Conservation (phyloP, 2,888 invertebrate genomes). For the Anodontia alba region DNA sequence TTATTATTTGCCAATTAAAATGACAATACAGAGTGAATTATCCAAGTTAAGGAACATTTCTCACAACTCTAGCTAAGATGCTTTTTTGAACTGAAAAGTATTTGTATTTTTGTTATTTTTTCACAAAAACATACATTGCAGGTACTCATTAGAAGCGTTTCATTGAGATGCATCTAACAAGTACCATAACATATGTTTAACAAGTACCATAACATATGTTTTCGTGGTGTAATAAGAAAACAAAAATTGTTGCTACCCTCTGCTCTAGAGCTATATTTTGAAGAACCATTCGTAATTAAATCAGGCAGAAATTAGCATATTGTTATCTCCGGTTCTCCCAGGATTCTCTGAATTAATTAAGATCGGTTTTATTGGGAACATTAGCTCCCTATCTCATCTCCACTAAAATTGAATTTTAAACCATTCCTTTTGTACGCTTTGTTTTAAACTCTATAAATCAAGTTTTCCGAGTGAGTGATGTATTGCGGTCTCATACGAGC, state of each 20-base stretch:
- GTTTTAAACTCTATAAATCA: slow-evolving; percentile 5
- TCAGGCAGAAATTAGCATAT: background rate
- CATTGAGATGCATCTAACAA: no score
- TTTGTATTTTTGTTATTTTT: no score
- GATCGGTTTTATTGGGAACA: background rate
- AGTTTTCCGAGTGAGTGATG: background rate
- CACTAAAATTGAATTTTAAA: slow-evolving; percentile 3
- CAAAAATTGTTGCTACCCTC: no score
- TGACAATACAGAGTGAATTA: background rate
- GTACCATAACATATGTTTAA: no score
- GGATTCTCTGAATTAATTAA: background rate
- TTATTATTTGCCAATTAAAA: slow-evolving; percentile 9
- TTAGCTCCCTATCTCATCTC: background rate
- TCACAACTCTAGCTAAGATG: no score
- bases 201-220: no score
- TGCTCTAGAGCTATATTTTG: no score
- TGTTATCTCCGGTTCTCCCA: background rate
- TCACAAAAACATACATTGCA: no score
- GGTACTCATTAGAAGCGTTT: no score
- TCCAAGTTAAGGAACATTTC: background rate
- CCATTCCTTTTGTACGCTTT: background rate
- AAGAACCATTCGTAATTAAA: slow-evolving; percentile 7
- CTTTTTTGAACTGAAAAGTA: no score
- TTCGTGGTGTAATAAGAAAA: no score
- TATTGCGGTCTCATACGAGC: background rate